These are phyloP conservation scores for Koerneria pararmatus DNA, from an alignment of 2,888 invertebrate species.

Conservation along the genomic window DNA sequence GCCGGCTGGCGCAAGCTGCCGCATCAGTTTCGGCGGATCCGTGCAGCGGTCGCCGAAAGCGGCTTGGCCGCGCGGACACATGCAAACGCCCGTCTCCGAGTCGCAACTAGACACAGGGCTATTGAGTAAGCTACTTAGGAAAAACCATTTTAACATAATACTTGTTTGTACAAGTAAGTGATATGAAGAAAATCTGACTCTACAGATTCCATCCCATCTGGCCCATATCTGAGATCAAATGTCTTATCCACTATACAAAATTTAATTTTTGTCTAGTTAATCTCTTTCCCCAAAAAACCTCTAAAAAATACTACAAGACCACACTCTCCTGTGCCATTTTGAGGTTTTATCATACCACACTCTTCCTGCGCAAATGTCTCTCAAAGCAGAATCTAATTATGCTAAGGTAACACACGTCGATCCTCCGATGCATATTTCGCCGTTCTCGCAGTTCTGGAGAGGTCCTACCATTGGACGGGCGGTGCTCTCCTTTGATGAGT, in stretches of 20 bases:
- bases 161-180: not conserved
- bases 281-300: too few species aligned
- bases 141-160: too few species aligned
- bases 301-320: too few species aligned
- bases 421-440: conserved; percentile 55
- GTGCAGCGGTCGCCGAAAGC: conserved; percentile 40
- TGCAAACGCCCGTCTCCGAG: conserved; percentile 41
- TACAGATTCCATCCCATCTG: too few species aligned
- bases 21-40: conserved; percentile 29
- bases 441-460: conserved; percentile 49
- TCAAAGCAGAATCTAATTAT: conserved; percentile 20
- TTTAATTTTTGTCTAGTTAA: too few species aligned
- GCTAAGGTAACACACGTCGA: conserved; percentile 37
- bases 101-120: conserved; percentile 32
- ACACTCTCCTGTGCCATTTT: too few species aligned
- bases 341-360: too few species aligned
- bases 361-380: too few species aligned
- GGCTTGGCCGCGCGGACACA: conserved; percentile 44
- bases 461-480: conserved; percentile 37
- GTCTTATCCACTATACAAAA: too few species aligned
- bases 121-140: too few species aligned
- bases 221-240: too few species aligned
- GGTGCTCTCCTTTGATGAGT: not conserved
- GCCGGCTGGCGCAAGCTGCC: conserved; percentile 19
- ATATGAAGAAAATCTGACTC: not conserved